Conservation (phyloP, 2,113 vertebrate genomes). For the Eolophus roseicapilla region DNA sequence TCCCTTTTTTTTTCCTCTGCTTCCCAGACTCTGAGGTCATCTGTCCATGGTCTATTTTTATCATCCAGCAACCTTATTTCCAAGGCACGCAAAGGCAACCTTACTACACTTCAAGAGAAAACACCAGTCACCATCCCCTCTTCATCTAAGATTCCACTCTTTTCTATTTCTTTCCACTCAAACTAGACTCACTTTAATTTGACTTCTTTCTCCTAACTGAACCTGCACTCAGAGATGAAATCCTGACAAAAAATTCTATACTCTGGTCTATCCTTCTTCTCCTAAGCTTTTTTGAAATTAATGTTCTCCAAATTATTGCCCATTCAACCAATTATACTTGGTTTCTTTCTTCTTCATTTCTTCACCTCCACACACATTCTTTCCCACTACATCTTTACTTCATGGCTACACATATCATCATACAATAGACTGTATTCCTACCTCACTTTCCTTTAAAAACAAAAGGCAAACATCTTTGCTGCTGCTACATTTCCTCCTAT, state of each 20-base stretch:
- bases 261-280: neutral
- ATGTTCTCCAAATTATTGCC: neutral
- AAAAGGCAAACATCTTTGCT: neutral
- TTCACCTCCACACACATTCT: neutral
- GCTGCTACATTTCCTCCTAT: neutral
- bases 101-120: neutral
- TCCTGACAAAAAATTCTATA: neutral
- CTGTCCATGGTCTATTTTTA: slow-evolving; percentile 30
- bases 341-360: neutral
- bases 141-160: neutral
- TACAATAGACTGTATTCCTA: neutral
- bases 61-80: neutral
- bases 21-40: slow-evolving; percentile 58
- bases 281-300: neutral
- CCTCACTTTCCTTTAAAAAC: neutral
- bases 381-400: neutral
- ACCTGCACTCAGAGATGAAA: neutral
- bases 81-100: neutral
- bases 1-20: neutral
- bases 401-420: neutral
- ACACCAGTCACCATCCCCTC: neutral
- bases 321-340: neutral
- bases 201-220: neutral
- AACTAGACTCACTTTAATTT: neutral
- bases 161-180: neutral